Evolutionary conservation across 2,888 invertebrate genomes (phyloP).

Genomic region (Drosophila longiperda): DNA sequence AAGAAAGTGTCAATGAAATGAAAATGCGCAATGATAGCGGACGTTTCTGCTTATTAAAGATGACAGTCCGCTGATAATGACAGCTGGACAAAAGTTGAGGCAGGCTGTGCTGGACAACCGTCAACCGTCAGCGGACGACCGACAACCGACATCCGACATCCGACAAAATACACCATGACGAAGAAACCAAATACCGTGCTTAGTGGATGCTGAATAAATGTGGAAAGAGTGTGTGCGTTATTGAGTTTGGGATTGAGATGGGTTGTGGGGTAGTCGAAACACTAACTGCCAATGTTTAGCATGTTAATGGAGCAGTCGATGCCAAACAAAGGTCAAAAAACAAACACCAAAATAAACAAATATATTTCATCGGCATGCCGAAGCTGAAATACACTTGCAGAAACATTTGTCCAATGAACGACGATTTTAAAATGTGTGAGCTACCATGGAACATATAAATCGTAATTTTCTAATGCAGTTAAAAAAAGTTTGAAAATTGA

Average conservation of each 20-base stretch:
- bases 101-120: constrained; percentile 14
- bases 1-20: constrained; percentile 79
- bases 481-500: not conserved
- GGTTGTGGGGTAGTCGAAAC: constrained; percentile 15
- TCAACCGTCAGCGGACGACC: not conserved
- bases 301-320: constrained; percentile 72
- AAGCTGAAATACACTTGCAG: constrained; percentile 18
- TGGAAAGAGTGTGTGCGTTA: not conserved
- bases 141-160: constrained; percentile 14
- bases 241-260: not conserved
- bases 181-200: constrained; percentile 40
- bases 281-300: constrained; percentile 64
- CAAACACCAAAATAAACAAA: constrained; percentile 33
- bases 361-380: constrained; percentile 1
- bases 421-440: not conserved
- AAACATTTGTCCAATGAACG: not conserved
- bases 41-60: constrained; percentile 80
- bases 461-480: not conserved
- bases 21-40: constrained; percentile 71
- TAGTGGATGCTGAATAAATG: constrained; percentile 25
- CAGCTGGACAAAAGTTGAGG: constrained; percentile 38
- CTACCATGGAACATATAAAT: not conserved
- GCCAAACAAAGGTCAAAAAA: constrained; percentile 63
- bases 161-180: constrained; percentile 22
- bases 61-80: constrained; percentile 73